Conservation (phyloP, 2,113 vertebrate genomes). For the Suricata suricatta region DNA sequence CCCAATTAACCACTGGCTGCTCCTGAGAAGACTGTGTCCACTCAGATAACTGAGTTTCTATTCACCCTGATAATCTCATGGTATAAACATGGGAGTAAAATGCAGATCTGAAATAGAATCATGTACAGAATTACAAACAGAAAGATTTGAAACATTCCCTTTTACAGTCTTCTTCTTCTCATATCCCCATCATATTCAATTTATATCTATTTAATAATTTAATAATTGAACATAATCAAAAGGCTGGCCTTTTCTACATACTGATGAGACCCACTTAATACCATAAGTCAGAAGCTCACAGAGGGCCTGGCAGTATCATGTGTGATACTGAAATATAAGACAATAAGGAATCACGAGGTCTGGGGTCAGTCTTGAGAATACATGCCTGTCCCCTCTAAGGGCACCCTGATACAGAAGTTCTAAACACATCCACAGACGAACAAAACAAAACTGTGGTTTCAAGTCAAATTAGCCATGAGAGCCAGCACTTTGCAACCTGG, state of each 20-base stretch:
- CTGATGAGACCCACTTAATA: neutral
- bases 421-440: neutral
- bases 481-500: neutral
- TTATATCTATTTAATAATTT: neutral
- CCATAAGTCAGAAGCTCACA: neutral
- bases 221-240: neutral
- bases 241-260: neutral
- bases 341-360: neutral
- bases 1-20: constrained; percentile 61
- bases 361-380: neutral
- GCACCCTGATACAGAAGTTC: neutral
- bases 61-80: constrained; percentile 5
- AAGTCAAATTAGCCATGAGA: neutral
- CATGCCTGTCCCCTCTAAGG: neutral
- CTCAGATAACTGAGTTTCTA: neutral
- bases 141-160: neutral
- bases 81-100: neutral
- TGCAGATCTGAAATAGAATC: constrained; percentile 31
- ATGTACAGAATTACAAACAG: neutral
- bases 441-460: neutral
- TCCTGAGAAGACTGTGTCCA: constrained; percentile 9
- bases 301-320: neutral
- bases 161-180: neutral
- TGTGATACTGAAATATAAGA: neutral
- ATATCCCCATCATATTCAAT: neutral